Evolutionary conservation across 2,797 vertebrate genomes (phyloP).

Genomic region (Rhinichthys osculus): DNA sequence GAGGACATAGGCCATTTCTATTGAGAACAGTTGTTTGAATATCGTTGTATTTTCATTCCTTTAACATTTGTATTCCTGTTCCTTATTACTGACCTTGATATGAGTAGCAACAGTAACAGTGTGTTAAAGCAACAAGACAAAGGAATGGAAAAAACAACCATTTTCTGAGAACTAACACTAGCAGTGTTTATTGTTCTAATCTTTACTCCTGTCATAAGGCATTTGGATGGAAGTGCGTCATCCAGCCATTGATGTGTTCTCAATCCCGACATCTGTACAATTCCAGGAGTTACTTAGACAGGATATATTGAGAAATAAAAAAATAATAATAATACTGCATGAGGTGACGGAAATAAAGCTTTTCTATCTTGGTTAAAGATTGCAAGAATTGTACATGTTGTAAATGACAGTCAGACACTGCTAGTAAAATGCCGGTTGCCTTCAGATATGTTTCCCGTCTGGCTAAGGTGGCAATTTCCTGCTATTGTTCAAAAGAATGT

Average conservation of each 20-base stretch:
- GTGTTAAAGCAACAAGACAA: constrained; percentile 18
- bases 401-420: constrained; percentile 1
- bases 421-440: neutral
- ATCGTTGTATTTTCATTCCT: neutral
- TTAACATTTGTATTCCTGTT: neutral
- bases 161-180: constrained; percentile 31
- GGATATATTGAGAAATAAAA: neutral
- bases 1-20: neutral
- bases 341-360: neutral
- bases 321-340: neutral
- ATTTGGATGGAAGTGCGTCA: constrained; percentile 47
- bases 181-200: constrained; percentile 50
- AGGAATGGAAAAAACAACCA: neutral
- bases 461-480: constrained; percentile 80
- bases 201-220: constrained; percentile 22
- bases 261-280: neutral
- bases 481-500: constrained; percentile 79
- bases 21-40: neutral
- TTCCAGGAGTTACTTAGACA: neutral
- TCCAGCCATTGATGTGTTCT: constrained; percentile 39
- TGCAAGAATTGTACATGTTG: constrained; percentile 6
- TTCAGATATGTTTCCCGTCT: constrained; percentile 70
- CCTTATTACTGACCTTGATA: neutral
- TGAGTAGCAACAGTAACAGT: neutral
- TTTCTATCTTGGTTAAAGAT: neutral